Evolutionary conservation across 2,888 invertebrate genomes (phyloP).

Genomic region (Drosophila flavopinicola): DNA sequence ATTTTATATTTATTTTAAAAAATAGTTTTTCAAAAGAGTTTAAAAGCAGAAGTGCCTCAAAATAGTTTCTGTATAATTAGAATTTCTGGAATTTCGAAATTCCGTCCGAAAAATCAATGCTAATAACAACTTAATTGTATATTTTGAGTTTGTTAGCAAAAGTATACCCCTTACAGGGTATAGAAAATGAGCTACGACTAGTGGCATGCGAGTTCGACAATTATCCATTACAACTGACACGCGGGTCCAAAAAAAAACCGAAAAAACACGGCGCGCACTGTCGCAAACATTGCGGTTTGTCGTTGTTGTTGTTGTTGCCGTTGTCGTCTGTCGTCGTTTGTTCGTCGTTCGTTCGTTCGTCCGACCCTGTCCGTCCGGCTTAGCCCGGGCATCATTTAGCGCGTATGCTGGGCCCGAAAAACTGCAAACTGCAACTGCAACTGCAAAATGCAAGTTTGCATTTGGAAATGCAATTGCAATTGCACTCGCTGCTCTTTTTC

Average conservation of each 20-base stretch:
- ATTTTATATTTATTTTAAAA: no score
- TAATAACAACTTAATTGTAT: no score
- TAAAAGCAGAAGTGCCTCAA: no score
- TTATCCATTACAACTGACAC: conserved; percentile 78
- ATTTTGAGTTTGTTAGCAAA: no score
- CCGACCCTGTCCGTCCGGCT: conserved; percentile 3
- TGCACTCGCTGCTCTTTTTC: conserved; percentile 77
- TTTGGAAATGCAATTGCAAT: conserved; percentile 67
- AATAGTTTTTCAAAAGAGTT: not conserved
- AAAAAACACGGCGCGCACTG: conserved; percentile 26
- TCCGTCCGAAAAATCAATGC: no score
- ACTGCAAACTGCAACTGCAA: conserved; percentile 22
- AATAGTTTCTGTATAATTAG: no score
- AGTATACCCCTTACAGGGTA: conserved; percentile 26
- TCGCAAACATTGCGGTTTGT: conserved; percentile 45
- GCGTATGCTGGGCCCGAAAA: conserved; percentile 50
- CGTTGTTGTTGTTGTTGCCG: conserved; percentile 5
- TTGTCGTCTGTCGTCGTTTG: conserved; percentile 6
- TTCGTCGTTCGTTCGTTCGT: conserved; percentile 8
- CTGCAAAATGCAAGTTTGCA: conserved; percentile 15
- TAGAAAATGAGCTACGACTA: conserved; percentile 55
- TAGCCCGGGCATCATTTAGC: conserved; percentile 60
- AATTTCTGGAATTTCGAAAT: no score
- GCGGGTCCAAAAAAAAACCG: conserved; percentile 50
- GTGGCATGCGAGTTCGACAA: conserved; percentile 75